Conservation (phyloP, 2,888 invertebrate genomes). For the Drosophila rubida region DNA sequence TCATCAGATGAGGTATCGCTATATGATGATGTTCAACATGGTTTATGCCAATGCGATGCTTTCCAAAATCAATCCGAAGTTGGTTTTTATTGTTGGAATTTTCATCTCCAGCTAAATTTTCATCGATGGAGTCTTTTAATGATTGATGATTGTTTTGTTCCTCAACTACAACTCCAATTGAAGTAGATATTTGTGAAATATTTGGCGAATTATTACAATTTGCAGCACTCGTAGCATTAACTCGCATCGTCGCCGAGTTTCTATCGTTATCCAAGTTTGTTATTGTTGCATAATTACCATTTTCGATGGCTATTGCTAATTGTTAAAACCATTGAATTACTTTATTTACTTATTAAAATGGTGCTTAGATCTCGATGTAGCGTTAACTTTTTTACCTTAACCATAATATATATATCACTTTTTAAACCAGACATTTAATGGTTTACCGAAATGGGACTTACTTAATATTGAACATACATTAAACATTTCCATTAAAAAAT, state of each 20-base stretch:
- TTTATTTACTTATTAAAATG: neutral
- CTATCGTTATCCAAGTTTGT: constrained; percentile 64
- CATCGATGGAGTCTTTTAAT: constrained; percentile 26
- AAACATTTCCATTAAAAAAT: no score
- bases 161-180: constrained; percentile 12
- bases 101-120: constrained; percentile 33
- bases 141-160: constrained; percentile 18
- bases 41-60: constrained; percentile 31
- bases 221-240: constrained; percentile 20
- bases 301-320: constrained; percentile 75
- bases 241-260: constrained; percentile 35
- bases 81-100: constrained; percentile 45
- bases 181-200: constrained; percentile 10
- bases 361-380: neutral
- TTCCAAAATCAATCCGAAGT: constrained; percentile 24
- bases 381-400: no score
- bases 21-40: constrained; percentile 35
- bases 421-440: no score
- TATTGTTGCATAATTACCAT: constrained; percentile 68
- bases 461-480: no score
- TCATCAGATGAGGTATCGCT: constrained; percentile 40
- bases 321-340: constrained; percentile 29
- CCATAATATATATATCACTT: no score
- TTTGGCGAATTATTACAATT: constrained; percentile 32
- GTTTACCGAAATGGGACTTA: no score